These are phyloP conservation scores for Lophius americanus DNA, from an alignment of 2,797 vertebrate genomes.

Conservation along the genomic window DNA sequence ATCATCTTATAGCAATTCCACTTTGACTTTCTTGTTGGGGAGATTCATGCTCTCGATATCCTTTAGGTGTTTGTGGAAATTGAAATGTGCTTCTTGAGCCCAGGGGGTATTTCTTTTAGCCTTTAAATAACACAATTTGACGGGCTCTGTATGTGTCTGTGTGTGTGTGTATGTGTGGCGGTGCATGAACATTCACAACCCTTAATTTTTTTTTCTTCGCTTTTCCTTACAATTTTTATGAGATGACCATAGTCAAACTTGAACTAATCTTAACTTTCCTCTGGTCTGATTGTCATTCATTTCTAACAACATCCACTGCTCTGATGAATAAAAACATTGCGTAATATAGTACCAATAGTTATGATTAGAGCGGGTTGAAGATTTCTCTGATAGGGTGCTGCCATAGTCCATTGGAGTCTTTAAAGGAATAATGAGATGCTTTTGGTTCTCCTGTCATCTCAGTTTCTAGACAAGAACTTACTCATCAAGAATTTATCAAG, in stretches of 20 bases:
- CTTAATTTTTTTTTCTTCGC: constrained; percentile 22
- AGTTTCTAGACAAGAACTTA: constrained; percentile 23
- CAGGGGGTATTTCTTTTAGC: constrained; percentile 61
- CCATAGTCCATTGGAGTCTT: constrained; percentile 23
- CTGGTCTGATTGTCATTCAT: constrained; percentile 6
- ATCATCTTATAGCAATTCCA: constrained; percentile 66
- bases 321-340: constrained; percentile 38
- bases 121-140: constrained; percentile 67
- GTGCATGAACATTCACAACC: neutral
- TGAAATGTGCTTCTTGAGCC: constrained; percentile 75
- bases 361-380: constrained; percentile 30
- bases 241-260: constrained; percentile 28
- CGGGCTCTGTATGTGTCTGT: constrained; percentile 20
- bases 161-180: neutral
- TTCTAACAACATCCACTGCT: constrained; percentile 7
- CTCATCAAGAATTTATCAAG: constrained; percentile 39
- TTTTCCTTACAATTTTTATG: constrained; percentile 37
- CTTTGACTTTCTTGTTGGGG: constrained; percentile 72
- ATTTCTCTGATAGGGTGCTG: constrained; percentile 16
- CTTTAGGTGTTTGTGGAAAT: constrained; percentile 74
- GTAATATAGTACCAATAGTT: constrained; percentile 27
- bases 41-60: constrained; percentile 81
- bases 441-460: constrained; percentile 20
- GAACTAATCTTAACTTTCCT: constrained; percentile 17
- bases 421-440: constrained; percentile 28